Percentiles rank a stretch among this genome's conserved stretches.
phyloP scores from a whole-genome alignment of 2,888 invertebrate species.

The Smittia aterrima region DNA sequence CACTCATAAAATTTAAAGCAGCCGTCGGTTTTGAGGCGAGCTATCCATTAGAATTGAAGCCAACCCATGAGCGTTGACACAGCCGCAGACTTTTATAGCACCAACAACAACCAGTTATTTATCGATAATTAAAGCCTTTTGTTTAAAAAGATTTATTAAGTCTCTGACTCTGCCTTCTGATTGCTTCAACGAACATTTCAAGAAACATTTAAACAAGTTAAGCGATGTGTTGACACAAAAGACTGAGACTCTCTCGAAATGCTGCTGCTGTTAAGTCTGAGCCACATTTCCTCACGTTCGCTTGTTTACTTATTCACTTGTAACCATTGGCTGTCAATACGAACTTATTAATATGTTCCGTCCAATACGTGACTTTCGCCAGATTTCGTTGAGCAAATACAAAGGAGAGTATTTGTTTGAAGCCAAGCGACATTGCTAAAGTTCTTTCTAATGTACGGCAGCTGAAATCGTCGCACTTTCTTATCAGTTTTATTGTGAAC shows the following conservation, averaged over 20 bases:
- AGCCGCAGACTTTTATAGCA: too few relatives aligned
- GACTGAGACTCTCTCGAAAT: background rate
- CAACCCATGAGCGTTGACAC: too few relatives aligned
- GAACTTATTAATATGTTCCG: background rate
- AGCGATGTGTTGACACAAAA: conserved; percentile 5
- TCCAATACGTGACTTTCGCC: background rate
- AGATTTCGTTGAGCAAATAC: background rate
- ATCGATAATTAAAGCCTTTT: too few relatives aligned
- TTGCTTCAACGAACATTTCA: background rate
- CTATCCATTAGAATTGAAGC: too few relatives aligned
- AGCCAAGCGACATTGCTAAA: background rate
- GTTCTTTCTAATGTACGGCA: background rate
- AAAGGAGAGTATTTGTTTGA: background rate
- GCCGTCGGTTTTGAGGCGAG: too few relatives aligned
- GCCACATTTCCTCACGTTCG: background rate
- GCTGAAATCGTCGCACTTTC: background rate
- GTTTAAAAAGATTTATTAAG: too few relatives aligned
- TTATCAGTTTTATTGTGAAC: background rate
- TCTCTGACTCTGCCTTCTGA: too few relatives aligned
- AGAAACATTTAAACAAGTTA: background rate
- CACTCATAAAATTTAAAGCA: too few relatives aligned
- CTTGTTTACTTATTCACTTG: conserved; percentile 7
- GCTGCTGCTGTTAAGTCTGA: background rate
- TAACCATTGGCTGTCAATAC: conserved; percentile 11
- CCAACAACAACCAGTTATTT: too few relatives aligned